These are phyloP conservation scores for Saccopteryx leptura DNA, from an alignment of 2,113 vertebrate genomes.

Conservation along the genomic window DNA sequence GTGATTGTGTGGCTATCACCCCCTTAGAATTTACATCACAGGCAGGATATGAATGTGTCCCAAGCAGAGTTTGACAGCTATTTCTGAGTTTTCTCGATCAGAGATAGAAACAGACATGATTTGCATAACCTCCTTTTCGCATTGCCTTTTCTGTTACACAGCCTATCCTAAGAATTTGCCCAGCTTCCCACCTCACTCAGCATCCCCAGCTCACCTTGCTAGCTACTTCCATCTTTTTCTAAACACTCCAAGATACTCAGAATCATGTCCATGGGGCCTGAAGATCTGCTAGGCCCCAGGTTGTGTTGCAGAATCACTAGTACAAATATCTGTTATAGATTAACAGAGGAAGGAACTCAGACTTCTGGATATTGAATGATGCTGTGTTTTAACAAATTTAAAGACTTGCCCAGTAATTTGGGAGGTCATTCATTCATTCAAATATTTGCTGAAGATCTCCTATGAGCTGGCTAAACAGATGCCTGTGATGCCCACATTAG, in stretches of 20 bases:
- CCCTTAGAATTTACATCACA: slow-evolving; percentile 65
- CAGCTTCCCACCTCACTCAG: neutral
- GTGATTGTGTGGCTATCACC: slow-evolving; percentile 63
- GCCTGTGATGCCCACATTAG: neutral
- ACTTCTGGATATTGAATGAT: neutral
- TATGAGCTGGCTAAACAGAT: neutral
- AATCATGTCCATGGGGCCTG: slow-evolving; percentile 7
- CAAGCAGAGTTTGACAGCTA: slow-evolving; percentile 63
- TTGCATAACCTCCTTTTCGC: slow-evolving; percentile 17
- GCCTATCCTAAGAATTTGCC: slow-evolving; percentile 15
- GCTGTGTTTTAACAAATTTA: neutral
- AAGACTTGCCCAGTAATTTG: neutral
- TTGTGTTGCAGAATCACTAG: neutral
- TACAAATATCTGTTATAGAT: neutral
- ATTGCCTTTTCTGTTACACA: slow-evolving; percentile 46
- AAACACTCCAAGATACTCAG: slow-evolving; percentile 5
- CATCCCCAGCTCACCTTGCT: neutral
- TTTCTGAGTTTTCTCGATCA: slow-evolving; percentile 70
- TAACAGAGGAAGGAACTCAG: neutral
- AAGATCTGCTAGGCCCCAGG: neutral
- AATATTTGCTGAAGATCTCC: neutral
- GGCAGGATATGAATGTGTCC: slow-evolving; percentile 48
- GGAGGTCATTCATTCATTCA: neutral
- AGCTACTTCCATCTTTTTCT: neutral
- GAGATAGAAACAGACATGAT: slow-evolving; percentile 73